Evolutionary conservation across 53 echinoderm and acorn worm genomes (phyloP), one percentile per base, ranked within the genome.

Genomic region (Astropecten irregularis): DNA sequence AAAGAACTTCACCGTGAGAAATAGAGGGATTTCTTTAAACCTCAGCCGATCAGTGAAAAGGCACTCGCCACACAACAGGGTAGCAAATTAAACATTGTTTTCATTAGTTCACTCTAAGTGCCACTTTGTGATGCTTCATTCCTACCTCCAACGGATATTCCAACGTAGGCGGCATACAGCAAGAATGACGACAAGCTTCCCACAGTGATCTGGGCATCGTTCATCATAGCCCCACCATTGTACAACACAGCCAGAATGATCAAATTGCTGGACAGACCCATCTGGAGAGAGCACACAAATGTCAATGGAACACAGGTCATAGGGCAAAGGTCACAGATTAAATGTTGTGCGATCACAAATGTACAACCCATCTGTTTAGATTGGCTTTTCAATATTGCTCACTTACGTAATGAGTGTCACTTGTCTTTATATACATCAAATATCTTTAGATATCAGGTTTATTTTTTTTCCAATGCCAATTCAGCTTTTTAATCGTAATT

Each of bases 121-220:
- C n/a, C n/a, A n/a, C n/a, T n/a, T n/a, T n/a, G n/a, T n/a, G n/a
- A n/a, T n/a, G n/a, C n/a, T n/a, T n/a, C n/a, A n/a, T n/a, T n/a
- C n/a, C n/a, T 56, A 94, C 95, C 95, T 71, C 91, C 91, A 14
- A 95, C 93, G 9, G 95, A 93, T 60, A 92, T 85, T 1, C 95
- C 95, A 0, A 93, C 93, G 69, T 93, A 95, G 46, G 92, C 95
- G 76, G 95, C 92, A 57, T 95, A 95, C n/a, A 95, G 87, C 22
- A 95, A 68, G 71, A 95, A 95, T 42, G 95, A 83, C 10, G 95
- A 95, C 33, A 95, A 69, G 66, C 93, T 93, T 16, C 95, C 95
- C 9, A 95, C 92, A 16, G 90, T 93, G 27, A 95, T 88, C 84
- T 91, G 95, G 22, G 95, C 85, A 20, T 90, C 92, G 13, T 77